Conservation (phyloP, 1,140 invertebrate species). For the Solenopsis invicta region DNA sequence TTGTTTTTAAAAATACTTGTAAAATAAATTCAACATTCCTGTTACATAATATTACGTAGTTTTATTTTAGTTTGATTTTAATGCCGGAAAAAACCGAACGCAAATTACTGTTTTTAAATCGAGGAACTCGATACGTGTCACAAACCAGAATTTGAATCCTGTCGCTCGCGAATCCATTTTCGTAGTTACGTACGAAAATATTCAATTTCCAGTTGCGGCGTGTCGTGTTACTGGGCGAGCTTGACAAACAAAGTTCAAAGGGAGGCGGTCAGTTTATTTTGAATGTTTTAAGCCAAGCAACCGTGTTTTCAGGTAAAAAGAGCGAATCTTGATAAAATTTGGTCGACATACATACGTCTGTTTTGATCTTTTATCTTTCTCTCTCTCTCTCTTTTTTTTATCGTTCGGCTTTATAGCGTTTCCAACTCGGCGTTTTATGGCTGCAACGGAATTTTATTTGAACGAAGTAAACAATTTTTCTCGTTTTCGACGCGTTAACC, state of each 20-base stretch:
- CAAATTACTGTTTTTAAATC: slow-evolving; percentile 23
- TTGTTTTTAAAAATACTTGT: not conserved
- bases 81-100: not conserved
- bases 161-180: not conserved
- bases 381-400: not conserved
- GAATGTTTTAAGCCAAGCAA: no score
- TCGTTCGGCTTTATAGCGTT: not conserved
- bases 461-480: not conserved
- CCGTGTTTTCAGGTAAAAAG: not conserved
- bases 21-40: not conserved
- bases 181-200: not conserved
- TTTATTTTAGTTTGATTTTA: slow-evolving; percentile 1
- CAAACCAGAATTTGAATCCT: slow-evolving; percentile 14
- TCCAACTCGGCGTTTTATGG: not conserved
- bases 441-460: slow-evolving; percentile 22
- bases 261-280: not conserved
- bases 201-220: not conserved
- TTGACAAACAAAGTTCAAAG: slow-evolving; percentile 11
- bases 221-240: not conserved
- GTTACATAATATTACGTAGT: not conserved
- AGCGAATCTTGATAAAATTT: not conserved
- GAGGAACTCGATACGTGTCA: slow-evolving; percentile 51
- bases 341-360: not conserved
- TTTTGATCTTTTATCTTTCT: not conserved
- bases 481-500: not conserved